Percentiles rank a stretch among this genome's conserved stretches.
phyloP scores from a whole-genome alignment of 2,113 vertebrate genomes.

The Phoxinus phoxinus region DNA sequence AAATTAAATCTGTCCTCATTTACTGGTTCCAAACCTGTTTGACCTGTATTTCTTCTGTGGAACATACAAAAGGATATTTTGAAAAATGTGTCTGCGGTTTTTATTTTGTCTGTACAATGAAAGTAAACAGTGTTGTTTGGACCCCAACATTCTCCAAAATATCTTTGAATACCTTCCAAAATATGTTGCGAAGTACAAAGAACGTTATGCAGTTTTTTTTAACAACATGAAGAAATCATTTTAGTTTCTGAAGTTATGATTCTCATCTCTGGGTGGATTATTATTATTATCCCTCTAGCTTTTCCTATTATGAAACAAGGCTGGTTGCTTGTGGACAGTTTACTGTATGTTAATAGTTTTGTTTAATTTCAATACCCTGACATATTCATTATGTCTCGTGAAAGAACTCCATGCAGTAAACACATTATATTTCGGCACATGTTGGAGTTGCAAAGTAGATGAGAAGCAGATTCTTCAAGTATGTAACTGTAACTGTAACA shows the following conservation, averaged over 20 bases:
- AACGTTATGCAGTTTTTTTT: neutral
- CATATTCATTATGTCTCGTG: slow-evolving; percentile 51
- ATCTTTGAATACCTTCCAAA: neutral
- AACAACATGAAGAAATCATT: neutral
- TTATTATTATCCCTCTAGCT: no score
- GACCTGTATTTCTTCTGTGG: no score
- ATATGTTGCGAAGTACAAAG: neutral
- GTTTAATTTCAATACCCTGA: slow-evolving; percentile 50
- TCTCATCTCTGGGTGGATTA: neutral
- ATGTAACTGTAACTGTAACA: no score
- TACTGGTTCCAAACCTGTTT: no score
- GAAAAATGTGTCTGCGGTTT: neutral
- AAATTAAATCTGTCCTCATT: no score
- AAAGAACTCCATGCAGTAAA: slow-evolving; percentile 42
- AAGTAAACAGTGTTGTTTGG: neutral
- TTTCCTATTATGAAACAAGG: slow-evolving; percentile 40
- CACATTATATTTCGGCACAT: neutral
- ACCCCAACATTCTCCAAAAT: neutral
- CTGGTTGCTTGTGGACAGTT: slow-evolving; percentile 52
- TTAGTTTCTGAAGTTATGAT: no score
- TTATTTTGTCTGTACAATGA: no score
- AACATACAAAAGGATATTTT: neutral
- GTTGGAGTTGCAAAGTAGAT: neutral
- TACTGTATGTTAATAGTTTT: slow-evolving; percentile 60
- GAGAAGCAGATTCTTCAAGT: slow-evolving; percentile 16